phyloP scores from a whole-genome alignment of 2,888 invertebrate species.

The Pterobdella sp. region DNA sequence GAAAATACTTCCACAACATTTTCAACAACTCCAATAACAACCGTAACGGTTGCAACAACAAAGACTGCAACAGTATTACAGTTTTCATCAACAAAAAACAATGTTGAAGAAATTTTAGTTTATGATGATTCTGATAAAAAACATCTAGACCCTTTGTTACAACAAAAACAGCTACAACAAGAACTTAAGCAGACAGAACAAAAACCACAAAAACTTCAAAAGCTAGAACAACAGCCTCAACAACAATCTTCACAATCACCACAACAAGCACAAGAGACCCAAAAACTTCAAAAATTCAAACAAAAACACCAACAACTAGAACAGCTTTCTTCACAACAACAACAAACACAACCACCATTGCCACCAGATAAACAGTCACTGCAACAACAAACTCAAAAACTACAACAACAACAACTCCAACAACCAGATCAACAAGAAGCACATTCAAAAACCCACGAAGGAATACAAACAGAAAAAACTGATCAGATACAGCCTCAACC shows the following conservation, averaged over 20 bases:
- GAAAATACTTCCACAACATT: too few species aligned
- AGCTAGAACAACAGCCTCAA: slow-evolving; percentile 13
- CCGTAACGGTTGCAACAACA: background rate
- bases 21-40: background rate
- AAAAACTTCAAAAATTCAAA: background rate
- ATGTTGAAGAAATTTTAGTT: too few species aligned
- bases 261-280: background rate
- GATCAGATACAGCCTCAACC: background rate
- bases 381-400: background rate
- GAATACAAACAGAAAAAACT: background rate
- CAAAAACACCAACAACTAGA: background rate
- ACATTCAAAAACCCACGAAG: background rate
- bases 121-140: background rate
- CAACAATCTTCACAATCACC: background rate
- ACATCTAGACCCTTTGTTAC: background rate
- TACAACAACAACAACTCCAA: background rate
- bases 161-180: slow-evolving; percentile 21
- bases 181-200: background rate
- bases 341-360: background rate
- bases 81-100: background rate
- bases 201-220: background rate
- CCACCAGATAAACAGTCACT: background rate
- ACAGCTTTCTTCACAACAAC: background rate
- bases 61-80: background rate
- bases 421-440: background rate